Percentiles rank a stretch among this genome's conserved stretches.
Conservation (phyloP, 2,113 vertebrate genomes). For the Anguilla japonica region DNA sequence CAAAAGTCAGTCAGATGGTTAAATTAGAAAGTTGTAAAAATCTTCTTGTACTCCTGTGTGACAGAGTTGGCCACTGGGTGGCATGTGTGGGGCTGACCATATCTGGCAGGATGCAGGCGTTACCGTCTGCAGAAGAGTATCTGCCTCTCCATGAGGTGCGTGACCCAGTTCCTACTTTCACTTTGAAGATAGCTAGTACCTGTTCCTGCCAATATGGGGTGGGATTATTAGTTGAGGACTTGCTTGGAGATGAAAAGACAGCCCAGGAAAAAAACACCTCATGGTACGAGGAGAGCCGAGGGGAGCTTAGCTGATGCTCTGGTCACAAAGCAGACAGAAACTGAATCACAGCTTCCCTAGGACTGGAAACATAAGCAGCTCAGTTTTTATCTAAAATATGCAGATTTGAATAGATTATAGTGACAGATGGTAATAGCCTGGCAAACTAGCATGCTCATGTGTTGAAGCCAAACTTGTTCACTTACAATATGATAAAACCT, state of each 20-base stretch:
- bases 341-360: neutral
- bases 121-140: neutral
- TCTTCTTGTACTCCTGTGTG: neutral
- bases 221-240: neutral
- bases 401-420: neutral
- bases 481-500: neutral
- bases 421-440: neutral
- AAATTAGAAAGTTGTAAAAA: neutral
- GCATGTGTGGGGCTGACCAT: neutral
- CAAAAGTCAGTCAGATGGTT: neutral
- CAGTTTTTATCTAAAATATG: neutral
- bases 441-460: neutral
- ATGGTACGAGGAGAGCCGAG: neutral
- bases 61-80: neutral
- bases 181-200: neutral
- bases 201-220: neutral
- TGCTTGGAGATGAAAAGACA: neutral
- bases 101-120: neutral
- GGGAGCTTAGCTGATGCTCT: neutral
- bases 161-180: neutral
- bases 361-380: neutral
- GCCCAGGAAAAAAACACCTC: neutral
- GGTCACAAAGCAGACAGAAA: neutral
- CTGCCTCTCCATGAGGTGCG: neutral
- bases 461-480: neutral